Evolutionary conservation across 2,797 vertebrate genomes (phyloP), one percentile per base, ranked within the genome.

Genomic region (Etheostoma perlongum): DNA sequence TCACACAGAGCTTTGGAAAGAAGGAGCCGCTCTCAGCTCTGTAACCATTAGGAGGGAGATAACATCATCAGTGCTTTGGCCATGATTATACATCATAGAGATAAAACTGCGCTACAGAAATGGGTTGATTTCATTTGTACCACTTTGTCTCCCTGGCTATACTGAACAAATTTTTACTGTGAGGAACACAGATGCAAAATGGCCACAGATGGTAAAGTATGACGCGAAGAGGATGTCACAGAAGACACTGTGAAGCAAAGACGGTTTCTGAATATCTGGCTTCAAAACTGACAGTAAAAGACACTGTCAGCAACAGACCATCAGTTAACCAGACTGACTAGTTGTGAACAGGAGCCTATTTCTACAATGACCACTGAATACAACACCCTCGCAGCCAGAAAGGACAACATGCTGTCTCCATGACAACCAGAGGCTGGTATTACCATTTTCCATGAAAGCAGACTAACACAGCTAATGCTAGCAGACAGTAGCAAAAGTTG

Each of bases 191-290:
- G 51, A 64, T 27, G 53, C 44, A 51, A 59, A 76, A 55, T 49
- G 64, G 69, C 72, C 36, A 13, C 76, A 58, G 67, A 65, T 47
- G 66, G 46, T 61, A 61, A 42, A 46, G 16, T 52, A 16, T 69
- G 81, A 85, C 80, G 65, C 30, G 5, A 68, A 55, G 21, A 52
- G 4, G 62, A 88, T 77, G 81, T 87, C 78, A 76, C 71, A 48
- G 58, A 78, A 81, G 87, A 88, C 87, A 86, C 85, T 90, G 88
- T 88, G 88, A 89, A 81, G 79, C 62, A 74, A 72, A 58, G 72
- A 46, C 82, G 44, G 47, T 79, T 79, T 74, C 51, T 46, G 16
- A 66, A 52, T 53, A 47, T 70, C 74, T 66, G 66, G 62, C 33
- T 78, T 82, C 23, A 54, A 62, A 70, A 51, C 65, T 81, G 84